Percentiles rank a stretch among this genome's conserved stretches.
Conservation (phyloP, 2,113 vertebrate species). For the Cyanoderma ruficeps region DNA sequence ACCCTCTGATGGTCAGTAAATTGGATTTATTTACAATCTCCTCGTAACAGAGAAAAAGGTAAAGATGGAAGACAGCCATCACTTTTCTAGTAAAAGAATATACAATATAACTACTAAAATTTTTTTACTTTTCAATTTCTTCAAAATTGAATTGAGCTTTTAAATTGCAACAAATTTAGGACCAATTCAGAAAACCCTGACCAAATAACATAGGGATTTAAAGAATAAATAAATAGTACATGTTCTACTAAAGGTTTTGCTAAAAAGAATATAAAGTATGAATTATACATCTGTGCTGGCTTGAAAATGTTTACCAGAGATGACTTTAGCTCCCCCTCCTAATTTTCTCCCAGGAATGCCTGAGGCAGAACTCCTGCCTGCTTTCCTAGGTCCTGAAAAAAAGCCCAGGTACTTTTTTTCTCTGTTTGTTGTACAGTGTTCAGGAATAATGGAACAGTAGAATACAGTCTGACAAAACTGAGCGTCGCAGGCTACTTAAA, state of each 20-base stretch:
- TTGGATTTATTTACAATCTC: neutral
- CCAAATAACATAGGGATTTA: neutral
- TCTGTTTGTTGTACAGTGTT: neutral
- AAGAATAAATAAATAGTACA: neutral
- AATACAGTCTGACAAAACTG: neutral
- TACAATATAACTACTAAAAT: neutral
- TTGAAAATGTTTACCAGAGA: neutral
- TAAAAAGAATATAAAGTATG: neutral
- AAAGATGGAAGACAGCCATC: neutral
- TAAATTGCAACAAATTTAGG: constrained; percentile 27
- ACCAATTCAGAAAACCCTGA: neutral
- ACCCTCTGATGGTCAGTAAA: neutral
- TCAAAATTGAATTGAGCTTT: constrained; percentile 37
- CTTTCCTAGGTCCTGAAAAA: neutral
- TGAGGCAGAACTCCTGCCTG: constrained; percentile 3
- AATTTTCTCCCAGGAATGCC: constrained; percentile 24
- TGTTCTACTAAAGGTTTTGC: neutral
- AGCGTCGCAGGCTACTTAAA: neutral
- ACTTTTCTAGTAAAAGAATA: neutral
- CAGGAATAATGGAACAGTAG: neutral
- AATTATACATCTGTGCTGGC: constrained; percentile 55
- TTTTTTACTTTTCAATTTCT: neutral
- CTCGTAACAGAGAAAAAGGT: neutral
- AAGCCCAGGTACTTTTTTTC: neutral
- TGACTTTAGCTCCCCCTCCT: neutral